These are phyloP conservation scores for Monopis laevigella DNA, from an alignment of 2,888 invertebrate species.

Conservation along the genomic window DNA sequence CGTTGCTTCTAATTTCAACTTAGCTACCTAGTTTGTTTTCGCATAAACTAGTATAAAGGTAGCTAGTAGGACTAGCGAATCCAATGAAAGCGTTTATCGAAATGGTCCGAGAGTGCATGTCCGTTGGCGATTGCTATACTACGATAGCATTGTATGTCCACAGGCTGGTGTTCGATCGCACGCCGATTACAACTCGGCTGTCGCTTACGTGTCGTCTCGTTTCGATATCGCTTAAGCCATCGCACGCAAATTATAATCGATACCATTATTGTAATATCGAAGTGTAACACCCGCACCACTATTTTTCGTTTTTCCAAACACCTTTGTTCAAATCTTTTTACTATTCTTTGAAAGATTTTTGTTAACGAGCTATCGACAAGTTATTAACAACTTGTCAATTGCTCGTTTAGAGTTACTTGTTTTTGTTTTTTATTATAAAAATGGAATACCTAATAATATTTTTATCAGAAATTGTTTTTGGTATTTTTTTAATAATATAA, in stretches of 20 bases:
- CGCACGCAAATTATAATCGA: conserved; percentile 68
- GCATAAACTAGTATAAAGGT: conserved; percentile 1
- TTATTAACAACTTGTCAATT: too few species aligned
- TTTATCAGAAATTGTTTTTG: too few species aligned
- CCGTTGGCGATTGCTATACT: conserved; percentile 46
- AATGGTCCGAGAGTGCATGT: conserved; percentile 58
- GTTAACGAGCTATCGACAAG: too few species aligned
- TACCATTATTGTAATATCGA: conserved; percentile 66
- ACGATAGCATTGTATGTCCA: conserved; percentile 61
- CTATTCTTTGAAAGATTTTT: neutral
- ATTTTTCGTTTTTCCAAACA: conserved; percentile 42
- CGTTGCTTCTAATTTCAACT: too few species aligned
- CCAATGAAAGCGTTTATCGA: conserved; percentile 49
- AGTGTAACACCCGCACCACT: conserved; percentile 43
- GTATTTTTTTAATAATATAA: too few species aligned
- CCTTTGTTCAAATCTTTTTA: conserved; percentile 5
- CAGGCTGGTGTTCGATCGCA: conserved; percentile 50
- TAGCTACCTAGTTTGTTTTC: too few species aligned
- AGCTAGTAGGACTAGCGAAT: conserved; percentile 25
- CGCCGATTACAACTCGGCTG: conserved; percentile 55
- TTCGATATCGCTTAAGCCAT: conserved; percentile 52
- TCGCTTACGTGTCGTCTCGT: conserved; percentile 61
- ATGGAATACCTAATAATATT: too few species aligned
- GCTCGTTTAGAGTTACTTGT: too few species aligned
- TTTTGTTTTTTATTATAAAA: too few species aligned